Evolutionary conservation across 2,797 vertebrate genomes (phyloP).

Genomic region (Hafferia zeledoni): DNA sequence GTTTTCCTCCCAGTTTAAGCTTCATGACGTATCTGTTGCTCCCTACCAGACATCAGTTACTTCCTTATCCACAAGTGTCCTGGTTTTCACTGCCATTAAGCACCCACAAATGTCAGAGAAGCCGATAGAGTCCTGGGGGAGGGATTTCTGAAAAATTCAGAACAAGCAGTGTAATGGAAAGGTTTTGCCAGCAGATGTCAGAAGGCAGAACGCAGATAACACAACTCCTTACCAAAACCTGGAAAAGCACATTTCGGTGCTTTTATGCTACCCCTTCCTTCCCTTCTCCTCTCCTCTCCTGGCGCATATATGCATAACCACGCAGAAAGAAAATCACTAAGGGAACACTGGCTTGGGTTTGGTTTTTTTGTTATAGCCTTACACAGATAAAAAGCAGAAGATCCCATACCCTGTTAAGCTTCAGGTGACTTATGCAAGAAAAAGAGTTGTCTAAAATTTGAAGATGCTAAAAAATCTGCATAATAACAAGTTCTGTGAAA

Average conservation of each 20-base stretch:
- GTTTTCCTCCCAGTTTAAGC: not conserved
- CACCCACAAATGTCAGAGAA: not conserved
- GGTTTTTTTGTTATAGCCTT: not conserved
- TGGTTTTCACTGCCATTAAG: not conserved
- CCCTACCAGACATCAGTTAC: not conserved
- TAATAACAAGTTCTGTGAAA: not conserved
- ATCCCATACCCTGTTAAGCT: not conserved
- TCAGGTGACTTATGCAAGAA: not conserved
- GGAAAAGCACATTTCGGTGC: not conserved
- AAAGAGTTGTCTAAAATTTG: slow-evolving; percentile 1
- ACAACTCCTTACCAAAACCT: not conserved
- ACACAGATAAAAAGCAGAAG: not conserved
- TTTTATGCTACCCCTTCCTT: not conserved
- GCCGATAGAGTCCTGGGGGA: rapidly evolving
- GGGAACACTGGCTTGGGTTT: not conserved
- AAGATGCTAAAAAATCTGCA: slow-evolving; percentile 32
- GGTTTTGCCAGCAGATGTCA: slow-evolving; percentile 58
- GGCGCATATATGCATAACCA: not conserved
- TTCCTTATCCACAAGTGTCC: not conserved
- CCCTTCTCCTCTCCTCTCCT: not conserved
- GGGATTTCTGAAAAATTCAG: not conserved
- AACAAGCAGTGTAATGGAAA: slow-evolving; percentile 5
- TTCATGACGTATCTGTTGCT: not conserved
- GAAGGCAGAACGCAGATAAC: not conserved
- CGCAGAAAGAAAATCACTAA: not conserved